Base-by-base conservation (phyloP, 2,888 invertebrate genomes). In the Digitonthophagus gazella region DNA sequence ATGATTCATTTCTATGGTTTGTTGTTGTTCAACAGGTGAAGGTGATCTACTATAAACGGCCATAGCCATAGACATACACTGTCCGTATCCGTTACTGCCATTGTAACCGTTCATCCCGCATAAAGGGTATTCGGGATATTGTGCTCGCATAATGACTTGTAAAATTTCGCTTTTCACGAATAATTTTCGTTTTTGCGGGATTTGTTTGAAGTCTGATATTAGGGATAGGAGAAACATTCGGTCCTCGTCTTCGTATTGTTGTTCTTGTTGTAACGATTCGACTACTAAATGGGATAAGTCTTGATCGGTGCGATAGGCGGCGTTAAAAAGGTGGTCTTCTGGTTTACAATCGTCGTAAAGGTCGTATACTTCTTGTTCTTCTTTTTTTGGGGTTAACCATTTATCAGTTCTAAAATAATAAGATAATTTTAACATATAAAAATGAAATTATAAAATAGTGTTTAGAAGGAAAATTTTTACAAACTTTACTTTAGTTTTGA, bases 181-280 rank as follows among this genome's bases (percentile, higher is more conserved):
- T 19, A 61, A 61, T 61, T 61, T 61, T 18, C 61, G 18, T n/a
- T 61, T 61, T 20, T 61, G 61, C 14, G 61, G 61, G 14, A 61
- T 61, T 61, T 61, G 61, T 20, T 61, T 61, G 19, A 61, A 61
- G 20, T 61, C 61, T 18, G 61, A 61, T 6, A 61, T 20, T 61
- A 61, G 18, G 3, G 61, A 61, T 18, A 61, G 18, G 18, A 61
- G 61, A 16, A 61, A 61, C 61, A 61, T 61, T 18, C 61, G 16
- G 18, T 61, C 61, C n/a, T 61, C 61, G 1, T 61, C 61, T 61
- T 61, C 61, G 20, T 19, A 61, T 1, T 61, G 61, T 61, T 61
- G 61, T 18, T 61, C 61, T 61, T 61, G 61, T 57, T 57, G 57
- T 61, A n/a, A 20, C 8, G 20, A n/a, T n/a, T n/a, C 61, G 6